phyloP scores from a whole-genome alignment of 2,888 invertebrate species.

The Luperina nickerlii region DNA sequence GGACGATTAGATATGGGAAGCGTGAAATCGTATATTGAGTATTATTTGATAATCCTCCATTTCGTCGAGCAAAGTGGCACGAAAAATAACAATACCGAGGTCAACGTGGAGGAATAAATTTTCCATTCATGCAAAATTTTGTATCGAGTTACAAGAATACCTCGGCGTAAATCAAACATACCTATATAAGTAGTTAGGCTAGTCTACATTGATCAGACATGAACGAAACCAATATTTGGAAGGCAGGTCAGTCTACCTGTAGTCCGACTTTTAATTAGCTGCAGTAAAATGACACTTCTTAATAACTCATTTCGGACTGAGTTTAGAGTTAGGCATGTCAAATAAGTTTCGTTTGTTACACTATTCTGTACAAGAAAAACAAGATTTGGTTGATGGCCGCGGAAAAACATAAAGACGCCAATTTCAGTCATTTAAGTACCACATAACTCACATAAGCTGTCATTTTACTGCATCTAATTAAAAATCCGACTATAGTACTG shows the following conservation, averaged over 20 bases:
- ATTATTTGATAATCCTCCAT: conserved; percentile 34
- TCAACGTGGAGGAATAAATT: conserved; percentile 34
- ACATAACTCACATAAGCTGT: too few species aligned
- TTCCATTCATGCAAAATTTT: conserved; percentile 38
- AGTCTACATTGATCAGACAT: conserved; percentile 29
- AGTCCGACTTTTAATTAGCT: too few species aligned
- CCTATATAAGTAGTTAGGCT: neutral
- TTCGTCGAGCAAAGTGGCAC: conserved; percentile 23
- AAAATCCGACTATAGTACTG: neutral
- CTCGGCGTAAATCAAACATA: conserved; percentile 19
- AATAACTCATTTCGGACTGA: too few species aligned
- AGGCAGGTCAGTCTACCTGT: neutral
- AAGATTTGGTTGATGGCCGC: too few species aligned
- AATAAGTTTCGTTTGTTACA: too few species aligned
- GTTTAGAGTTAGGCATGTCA: too few species aligned
- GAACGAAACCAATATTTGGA: conserved; percentile 11
- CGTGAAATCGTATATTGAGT: conserved; percentile 34
- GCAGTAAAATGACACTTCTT: too few species aligned
- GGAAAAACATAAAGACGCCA: too few species aligned
- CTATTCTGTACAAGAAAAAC: too few species aligned
- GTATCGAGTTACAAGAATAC: conserved; percentile 28
- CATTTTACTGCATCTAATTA: too few species aligned
- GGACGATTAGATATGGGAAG: conserved; percentile 32
- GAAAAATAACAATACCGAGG: conserved; percentile 37
- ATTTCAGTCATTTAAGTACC: too few species aligned